Evolutionary conservation across 92 coral and sea anemone species (phyloP).

Genomic region (Epizoanthus fatuus): DNA sequence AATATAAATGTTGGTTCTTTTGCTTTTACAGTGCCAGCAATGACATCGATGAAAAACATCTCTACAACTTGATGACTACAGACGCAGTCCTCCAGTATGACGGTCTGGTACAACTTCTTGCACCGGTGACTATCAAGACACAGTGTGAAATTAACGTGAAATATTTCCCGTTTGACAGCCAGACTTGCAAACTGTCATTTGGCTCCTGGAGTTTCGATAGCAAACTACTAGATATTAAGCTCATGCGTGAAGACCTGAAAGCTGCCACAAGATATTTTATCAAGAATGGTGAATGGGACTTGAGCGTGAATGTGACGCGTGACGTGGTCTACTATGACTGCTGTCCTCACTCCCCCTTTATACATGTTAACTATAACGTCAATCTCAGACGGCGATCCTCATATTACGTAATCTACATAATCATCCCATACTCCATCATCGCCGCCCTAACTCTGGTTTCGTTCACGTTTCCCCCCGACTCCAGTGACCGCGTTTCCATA

Average conservation of each 20-base stretch:
- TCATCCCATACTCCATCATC: slow-evolving; percentile 60
- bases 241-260: neutral
- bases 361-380: slow-evolving; percentile 45
- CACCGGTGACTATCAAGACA: slow-evolving; percentile 29
- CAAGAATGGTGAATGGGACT: slow-evolving; percentile 58
- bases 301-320: slow-evolving; percentile 28
- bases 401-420: slow-evolving; percentile 49
- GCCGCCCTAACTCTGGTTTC: slow-evolving; percentile 48
- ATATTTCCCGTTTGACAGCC: slow-evolving; percentile 36
- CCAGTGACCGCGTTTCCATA: slow-evolving; percentile 64
- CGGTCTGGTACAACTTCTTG: neutral
- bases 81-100: neutral
- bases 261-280: slow-evolving; percentile 43
- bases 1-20: no score
- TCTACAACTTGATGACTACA: slow-evolving; percentile 37
- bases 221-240: neutral
- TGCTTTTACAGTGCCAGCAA: slow-evolving; percentile 23
- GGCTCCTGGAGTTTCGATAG: slow-evolving; percentile 38
- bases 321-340: slow-evolving; percentile 23
- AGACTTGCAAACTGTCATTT: slow-evolving; percentile 19
- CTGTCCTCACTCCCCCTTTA: neutral
- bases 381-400: slow-evolving; percentile 38
- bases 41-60: slow-evolving; percentile 16
- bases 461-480: slow-evolving; percentile 55
- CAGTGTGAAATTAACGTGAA: slow-evolving; percentile 38